These are phyloP conservation scores for Augochlora pura DNA, from an alignment of 1,140 invertebrate species.

Conservation along the genomic window DNA sequence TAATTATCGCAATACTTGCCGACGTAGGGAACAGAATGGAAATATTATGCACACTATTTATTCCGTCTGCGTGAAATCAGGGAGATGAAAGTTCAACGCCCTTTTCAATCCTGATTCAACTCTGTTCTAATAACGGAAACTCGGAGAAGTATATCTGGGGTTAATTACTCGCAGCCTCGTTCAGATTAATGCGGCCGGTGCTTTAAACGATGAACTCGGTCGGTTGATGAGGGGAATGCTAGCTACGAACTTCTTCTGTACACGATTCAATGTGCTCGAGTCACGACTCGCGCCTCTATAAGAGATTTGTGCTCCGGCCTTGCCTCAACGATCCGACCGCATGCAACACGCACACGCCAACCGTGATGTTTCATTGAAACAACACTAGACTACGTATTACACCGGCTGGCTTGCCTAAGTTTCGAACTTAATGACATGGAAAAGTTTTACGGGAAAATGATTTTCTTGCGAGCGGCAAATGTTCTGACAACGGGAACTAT, in stretches of 20 bases:
- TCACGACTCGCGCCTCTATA: background rate
- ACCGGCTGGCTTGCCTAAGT: too few relatives aligned
- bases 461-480: too few relatives aligned
- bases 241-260: conserved; percentile 20
- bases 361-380: background rate
- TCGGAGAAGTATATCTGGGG: background rate
- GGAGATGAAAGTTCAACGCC: background rate
- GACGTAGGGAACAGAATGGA: too few relatives aligned
- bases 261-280: background rate
- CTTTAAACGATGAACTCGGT: conserved; percentile 16
- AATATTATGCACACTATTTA: too few relatives aligned
- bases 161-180: conserved; percentile 2
- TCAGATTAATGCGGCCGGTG: conserved; percentile 16
- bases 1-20: too few relatives aligned
- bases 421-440: too few relatives aligned
- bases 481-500: too few relatives aligned
- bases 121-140: background rate
- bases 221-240: conserved; percentile 13
- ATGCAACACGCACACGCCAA: background rate
- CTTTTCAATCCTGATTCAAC: background rate
- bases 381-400: background rate
- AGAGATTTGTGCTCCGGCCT: background rate
- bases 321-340: background rate
- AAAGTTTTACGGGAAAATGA: too few relatives aligned
- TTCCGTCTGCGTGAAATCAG: background rate